Evolutionary conservation across 2,888 invertebrate species (phyloP).

Genomic region (Dynastes maya): DNA sequence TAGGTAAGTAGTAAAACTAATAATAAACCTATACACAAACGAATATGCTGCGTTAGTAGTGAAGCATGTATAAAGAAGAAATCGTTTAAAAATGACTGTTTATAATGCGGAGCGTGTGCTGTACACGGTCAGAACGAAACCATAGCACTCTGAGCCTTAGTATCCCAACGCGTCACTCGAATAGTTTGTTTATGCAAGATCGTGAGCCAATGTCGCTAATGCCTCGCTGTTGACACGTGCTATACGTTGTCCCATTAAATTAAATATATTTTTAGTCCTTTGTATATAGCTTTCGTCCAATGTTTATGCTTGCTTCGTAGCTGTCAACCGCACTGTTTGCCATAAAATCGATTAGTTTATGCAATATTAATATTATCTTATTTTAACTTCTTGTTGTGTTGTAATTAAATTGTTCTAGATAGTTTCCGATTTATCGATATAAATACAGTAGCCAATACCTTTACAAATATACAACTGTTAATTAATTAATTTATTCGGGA

Average conservation of each 20-base stretch:
- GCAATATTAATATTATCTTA: conserved; percentile 56
- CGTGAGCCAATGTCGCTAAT: conserved; percentile 60
- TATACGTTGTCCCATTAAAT: conserved; percentile 61
- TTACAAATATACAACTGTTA: not conserved
- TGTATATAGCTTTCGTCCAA: conserved; percentile 58
- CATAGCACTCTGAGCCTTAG: conserved; percentile 2
- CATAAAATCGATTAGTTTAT: conserved; percentile 59
- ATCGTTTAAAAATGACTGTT: conserved; percentile 48
- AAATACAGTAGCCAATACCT: not conserved
- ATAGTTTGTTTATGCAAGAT: conserved; percentile 58
- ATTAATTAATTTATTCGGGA: no score
- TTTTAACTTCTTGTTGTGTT: conserved; percentile 53
- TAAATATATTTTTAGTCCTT: conserved; percentile 62
- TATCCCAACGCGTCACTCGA: conserved; percentile 52
- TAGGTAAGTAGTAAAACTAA: conserved; percentile 35
- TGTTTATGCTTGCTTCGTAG: conserved; percentile 60
- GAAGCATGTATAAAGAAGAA: conserved; percentile 18
- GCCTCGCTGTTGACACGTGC: conserved; percentile 61
- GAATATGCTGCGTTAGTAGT: conserved; percentile 7
- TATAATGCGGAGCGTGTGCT: conserved; percentile 14
- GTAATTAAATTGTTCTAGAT: conserved; percentile 42
- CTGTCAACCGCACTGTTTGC: conserved; percentile 62
- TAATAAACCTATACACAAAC: conserved; percentile 30
- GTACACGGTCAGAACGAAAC: not conserved
- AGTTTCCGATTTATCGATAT: conserved; percentile 26